Evolutionary conservation across 2,888 invertebrate species (phyloP), one percentile per base, ranked within the genome.

Genomic region (Diogma glabrata): DNA sequence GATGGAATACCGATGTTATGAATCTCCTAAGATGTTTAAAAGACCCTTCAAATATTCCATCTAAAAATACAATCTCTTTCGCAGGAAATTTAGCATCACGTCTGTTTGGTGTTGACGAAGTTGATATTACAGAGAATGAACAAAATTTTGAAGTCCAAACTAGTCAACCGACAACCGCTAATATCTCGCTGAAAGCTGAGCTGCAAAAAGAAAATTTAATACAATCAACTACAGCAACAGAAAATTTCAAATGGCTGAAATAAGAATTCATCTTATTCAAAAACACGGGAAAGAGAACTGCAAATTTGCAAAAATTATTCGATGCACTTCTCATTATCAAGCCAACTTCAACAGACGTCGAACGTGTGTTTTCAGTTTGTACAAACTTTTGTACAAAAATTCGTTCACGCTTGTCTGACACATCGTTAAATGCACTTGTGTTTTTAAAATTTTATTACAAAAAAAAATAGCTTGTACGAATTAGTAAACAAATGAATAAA

Each of bases 1-100:
- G 38, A 38, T 38, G 38, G 38, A n/a, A n/a, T n/a, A n/a, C n/a
- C n/a, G n/a, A 38, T 38, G 38, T 38, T 38, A 38, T 38, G 16
- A 16, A 38, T 38, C 2, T 38, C 14, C 7, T 38, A 38, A 38
- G 10, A 38, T 8, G 38, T 38, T 38, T 38, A 16, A 38, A 38
- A 38, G 3, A 6, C 16, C 16, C 33, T 33, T 12, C 12, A 33
- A 33, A 33, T 33, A 3, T 33, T 33, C 33, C 33, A 33, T n/a
- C n/a, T n/a, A n/a, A n/a, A n/a, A n/a, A n/a, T 40, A 19, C 40
- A 40, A 40, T 19, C 17, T 40, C 40, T 19, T 40, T 40, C 40
- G 40, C 40, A 26, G 28, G 28, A 26, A 26, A 26, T 26, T 26
- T 26, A 26, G 28, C 28, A 26, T 26, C 28, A 26, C 28, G 28